Percentiles rank a stretch among this genome's conserved stretches.
phyloP scores from a whole-genome alignment of 2,888 invertebrate genomes.

The Andricus quercusramuli region DNA sequence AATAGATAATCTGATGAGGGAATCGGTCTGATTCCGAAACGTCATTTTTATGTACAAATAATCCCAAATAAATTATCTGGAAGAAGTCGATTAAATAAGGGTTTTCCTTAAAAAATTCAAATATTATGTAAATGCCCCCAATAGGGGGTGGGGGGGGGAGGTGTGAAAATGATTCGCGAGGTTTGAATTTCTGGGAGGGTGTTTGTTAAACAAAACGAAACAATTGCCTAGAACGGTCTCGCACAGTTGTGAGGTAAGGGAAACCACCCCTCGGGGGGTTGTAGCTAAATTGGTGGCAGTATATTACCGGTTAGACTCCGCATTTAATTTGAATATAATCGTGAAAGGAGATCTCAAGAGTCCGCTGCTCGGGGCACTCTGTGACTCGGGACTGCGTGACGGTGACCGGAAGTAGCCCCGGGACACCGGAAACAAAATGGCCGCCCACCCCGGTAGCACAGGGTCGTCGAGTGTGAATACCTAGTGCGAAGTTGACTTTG shows the following conservation, averaged over 20 bases:
- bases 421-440: conserved; percentile 78
- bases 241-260: conserved; percentile 64
- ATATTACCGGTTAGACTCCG: conserved; percentile 77
- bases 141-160: too few species aligned
- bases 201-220: conserved; percentile 56
- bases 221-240: conserved; percentile 52
- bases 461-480: conserved; percentile 60
- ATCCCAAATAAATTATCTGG: too few species aligned
- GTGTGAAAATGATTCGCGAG: too few species aligned
- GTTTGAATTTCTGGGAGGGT: conserved; percentile 47
- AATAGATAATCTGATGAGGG: too few species aligned
- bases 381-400: conserved; percentile 76
- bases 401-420: conserved; percentile 76
- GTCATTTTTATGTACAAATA: too few species aligned
- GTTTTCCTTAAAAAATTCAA: too few species aligned
- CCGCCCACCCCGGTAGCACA: conserved; percentile 60
- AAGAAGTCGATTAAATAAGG: too few species aligned
- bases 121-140: too few species aligned
- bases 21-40: too few species aligned
- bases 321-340: conserved; percentile 79
- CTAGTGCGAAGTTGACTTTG: conserved; percentile 68
- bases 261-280: conserved; percentile 73
- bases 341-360: conserved; percentile 75
- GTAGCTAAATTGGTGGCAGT: conserved; percentile 78
- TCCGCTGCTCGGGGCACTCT: conserved; percentile 66